Conservation (phyloP, 37 sponge, comb jelly and placozoan genomes). For the Cladorhizidae sp. region DNA sequence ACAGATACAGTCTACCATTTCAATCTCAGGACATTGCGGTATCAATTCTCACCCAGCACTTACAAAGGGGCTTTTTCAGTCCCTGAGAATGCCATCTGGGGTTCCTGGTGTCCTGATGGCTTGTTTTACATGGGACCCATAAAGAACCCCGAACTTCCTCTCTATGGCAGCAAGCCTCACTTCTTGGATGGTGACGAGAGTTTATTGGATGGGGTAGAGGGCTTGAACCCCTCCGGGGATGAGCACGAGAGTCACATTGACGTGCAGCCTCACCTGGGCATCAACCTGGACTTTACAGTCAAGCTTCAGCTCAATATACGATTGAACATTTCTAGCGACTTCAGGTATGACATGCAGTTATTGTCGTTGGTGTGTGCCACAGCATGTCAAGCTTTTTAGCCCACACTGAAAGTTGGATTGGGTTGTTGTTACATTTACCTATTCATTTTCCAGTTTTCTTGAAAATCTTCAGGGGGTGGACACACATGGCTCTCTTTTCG, state of each 20-base stretch:
- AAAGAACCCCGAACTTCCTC: constrained; percentile 56
- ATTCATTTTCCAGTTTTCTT: constrained; percentile 6
- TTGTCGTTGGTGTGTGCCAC: too few relatives aligned
- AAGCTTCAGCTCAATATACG: constrained; percentile 65
- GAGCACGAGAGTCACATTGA: constrained; percentile 61
- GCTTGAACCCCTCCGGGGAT: constrained; percentile 25
- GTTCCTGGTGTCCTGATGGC: constrained; percentile 69
- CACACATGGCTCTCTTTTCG: constrained; percentile 40
- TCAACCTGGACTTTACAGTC: constrained; percentile 31
- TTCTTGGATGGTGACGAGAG: constrained; percentile 78
- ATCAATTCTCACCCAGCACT: constrained; percentile 19
- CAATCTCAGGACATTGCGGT: constrained; percentile 64
- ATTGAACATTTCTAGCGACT: constrained; percentile 41
- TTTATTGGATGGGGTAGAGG: constrained; percentile 42
- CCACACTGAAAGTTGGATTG: too few relatives aligned
- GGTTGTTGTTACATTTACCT: too few relatives aligned
- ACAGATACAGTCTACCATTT: constrained; percentile 20
- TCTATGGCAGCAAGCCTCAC: constrained; percentile 81
- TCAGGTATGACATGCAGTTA: constrained; percentile 13
- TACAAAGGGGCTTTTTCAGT: constrained; percentile 45
- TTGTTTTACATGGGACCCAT: constrained; percentile 71
- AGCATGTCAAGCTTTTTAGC: too few relatives aligned
- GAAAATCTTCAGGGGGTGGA: constrained; percentile 20
- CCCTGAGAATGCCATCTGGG: constrained; percentile 64
- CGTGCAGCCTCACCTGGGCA: constrained; percentile 74